Base-by-base conservation (phyloP, 35 echinoderm and acorn worm species). In the Strongylocentrotus purpuratus region DNA sequence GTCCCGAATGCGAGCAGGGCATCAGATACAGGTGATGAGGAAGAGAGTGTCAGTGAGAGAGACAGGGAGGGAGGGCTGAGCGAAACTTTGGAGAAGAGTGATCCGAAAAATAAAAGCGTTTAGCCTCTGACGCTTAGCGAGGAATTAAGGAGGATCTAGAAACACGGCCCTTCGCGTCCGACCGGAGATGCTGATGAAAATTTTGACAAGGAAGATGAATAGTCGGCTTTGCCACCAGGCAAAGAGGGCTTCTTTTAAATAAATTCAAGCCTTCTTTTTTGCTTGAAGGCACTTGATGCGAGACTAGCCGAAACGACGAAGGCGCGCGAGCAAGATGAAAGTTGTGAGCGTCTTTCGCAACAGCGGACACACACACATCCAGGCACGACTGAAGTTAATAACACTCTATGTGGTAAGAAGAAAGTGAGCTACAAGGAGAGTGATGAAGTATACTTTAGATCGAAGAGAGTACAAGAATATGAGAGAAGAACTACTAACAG, bases 171-270 rank as follows among this genome's bases (percentile, higher is more conserved):
- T 89, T 89, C 87, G 87, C 33, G 87, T 89, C 45, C 87, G 33
- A 46, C 32, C 87, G 45, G 45, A 45, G 87, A 45, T 46, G 32
- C 18, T 45, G 87, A 89, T 46, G 45, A 89, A 33, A 12, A 33
- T 33, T 33, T 89, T 89, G 87, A 33, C 87, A 41, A 33, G 87
- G 87, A 89, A 89, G 87, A 89, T 41, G 45, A 89, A 20, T 46
- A 89, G 87, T 33, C 4, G 32, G 87, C 87, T 89, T 45, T 89
- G 87, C 65, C 0, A 78, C 22, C 65, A 78, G 6, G 65, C 20
- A 78, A 78, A 78, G 28, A 78, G 65, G 65, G 65, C 65, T 78
- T 25, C 65, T 2, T 78, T n/a, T 28, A n/a, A 28, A 14, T 10
- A 28, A 7, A 28, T 31, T 28, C 5, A 4, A 45, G 33, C 12